phyloP scores from a whole-genome alignment of 2,113 vertebrate species.

The Labeo rohita region DNA sequence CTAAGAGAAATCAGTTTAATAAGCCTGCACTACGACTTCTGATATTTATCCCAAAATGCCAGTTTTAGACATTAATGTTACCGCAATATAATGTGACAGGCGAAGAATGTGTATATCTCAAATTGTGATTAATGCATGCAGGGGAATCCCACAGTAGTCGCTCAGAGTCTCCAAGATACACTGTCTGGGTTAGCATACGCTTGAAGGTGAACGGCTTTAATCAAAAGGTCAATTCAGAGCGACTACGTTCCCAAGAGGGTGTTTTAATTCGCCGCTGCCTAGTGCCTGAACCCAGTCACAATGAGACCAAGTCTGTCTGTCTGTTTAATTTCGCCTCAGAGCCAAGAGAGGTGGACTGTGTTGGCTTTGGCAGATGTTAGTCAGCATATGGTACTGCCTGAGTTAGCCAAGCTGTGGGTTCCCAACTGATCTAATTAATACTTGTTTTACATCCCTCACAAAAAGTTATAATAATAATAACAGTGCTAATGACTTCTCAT shows the following conservation, averaged over 20 bases:
- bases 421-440: constrained; percentile 73
- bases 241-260: constrained; percentile 45
- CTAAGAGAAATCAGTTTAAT: constrained; percentile 40
- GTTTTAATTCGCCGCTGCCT: constrained; percentile 40
- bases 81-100: constrained; percentile 18
- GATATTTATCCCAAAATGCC: neutral
- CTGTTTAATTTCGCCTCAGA: constrained; percentile 52
- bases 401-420: constrained; percentile 64
- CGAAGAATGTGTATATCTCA: constrained; percentile 26
- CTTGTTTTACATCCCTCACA: constrained; percentile 65
- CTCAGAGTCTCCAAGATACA: constrained; percentile 43
- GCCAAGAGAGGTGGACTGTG: constrained; percentile 57
- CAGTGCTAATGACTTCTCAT: constrained; percentile 62
- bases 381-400: constrained; percentile 65
- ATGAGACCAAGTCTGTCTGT: constrained; percentile 52
- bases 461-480: constrained; percentile 55
- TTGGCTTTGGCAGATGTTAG: constrained; percentile 69
- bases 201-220: constrained; percentile 39
- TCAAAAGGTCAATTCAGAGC: constrained; percentile 55
- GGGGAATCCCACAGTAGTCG: constrained; percentile 41
- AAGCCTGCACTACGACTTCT: constrained; percentile 1
- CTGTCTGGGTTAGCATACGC: constrained; percentile 35
- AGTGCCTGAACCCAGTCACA: constrained; percentile 42
- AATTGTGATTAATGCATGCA: constrained; percentile 33
- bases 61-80: constrained; percentile 8